Percentiles rank a stretch among this genome's conserved stretches.
Evolutionary conservation across 2,113 vertebrate genomes (phyloP).

Genomic region (Dipodomys merriami): DNA sequence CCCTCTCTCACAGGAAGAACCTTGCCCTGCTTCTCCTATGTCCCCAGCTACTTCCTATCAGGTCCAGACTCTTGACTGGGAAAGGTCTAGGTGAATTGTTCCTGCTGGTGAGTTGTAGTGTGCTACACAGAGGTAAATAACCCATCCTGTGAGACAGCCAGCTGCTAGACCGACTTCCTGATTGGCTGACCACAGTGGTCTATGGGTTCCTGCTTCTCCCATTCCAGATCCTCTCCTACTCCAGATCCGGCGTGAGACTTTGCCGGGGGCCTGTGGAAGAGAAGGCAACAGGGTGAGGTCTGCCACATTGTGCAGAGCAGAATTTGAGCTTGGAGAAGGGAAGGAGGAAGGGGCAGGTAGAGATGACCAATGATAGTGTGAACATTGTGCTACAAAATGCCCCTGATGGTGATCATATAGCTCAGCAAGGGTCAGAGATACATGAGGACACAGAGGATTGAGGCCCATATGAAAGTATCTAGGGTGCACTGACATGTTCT

Average conservation of each 20-base stretch:
- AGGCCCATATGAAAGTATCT: no score
- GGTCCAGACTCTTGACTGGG: not conserved
- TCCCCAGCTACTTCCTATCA: not conserved
- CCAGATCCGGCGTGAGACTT: not conserved
- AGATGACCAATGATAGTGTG: not conserved
- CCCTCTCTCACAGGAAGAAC: not conserved
- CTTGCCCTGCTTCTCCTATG: no score
- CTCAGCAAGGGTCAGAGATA: no score
- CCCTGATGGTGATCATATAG: no score
- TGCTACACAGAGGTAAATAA: fast-evolving
- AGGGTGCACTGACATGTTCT: no score
- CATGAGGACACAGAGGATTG: no score
- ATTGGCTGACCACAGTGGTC: not conserved
- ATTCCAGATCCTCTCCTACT: not conserved
- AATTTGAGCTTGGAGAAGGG: not conserved
- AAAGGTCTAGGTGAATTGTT: not conserved
- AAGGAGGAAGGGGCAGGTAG: not conserved
- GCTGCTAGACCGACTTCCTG: not conserved
- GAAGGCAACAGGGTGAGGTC: fast-evolving
- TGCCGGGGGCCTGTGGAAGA: fast-evolving
- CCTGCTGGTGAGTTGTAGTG: no score
- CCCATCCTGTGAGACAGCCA: not conserved
- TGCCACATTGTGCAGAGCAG: not conserved
- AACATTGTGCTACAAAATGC: not conserved
- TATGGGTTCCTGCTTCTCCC: conserved; percentile 31